These are phyloP conservation scores for Halichoeres trimaculatus DNA, from an alignment of 2,113 vertebrate species.

Conservation along the genomic window DNA sequence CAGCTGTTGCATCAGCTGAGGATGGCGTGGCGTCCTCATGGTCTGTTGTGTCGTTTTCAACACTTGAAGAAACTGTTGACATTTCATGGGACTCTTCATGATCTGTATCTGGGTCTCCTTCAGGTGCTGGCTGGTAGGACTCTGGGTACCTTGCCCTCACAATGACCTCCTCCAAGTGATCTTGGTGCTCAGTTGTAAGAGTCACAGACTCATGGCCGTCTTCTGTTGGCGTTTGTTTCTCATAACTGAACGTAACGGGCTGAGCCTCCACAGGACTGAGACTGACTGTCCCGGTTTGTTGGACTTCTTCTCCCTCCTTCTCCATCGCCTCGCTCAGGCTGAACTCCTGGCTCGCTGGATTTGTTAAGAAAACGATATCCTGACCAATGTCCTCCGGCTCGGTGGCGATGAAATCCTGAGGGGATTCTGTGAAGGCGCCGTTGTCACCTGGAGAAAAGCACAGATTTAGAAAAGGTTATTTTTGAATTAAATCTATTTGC, in stretches of 20 bases:
- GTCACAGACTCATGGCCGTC: slow-evolving; percentile 27
- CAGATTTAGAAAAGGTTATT: neutral
- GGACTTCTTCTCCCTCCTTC: slow-evolving; percentile 80
- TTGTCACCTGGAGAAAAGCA: slow-evolving; percentile 61
- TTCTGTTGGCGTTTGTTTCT: neutral
- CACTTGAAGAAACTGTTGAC: slow-evolving; percentile 10
- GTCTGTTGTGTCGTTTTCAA: slow-evolving; percentile 1
- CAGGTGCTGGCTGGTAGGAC: slow-evolving; percentile 46
- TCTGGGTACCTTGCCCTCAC: slow-evolving; percentile 32
- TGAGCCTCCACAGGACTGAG: slow-evolving; percentile 54
- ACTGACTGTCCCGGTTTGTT: slow-evolving; percentile 76
- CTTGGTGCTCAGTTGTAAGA: slow-evolving; percentile 22
- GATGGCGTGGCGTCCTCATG: slow-evolving; percentile 23
- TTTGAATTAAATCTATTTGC: neutral
- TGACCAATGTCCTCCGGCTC: slow-evolving; percentile 81
- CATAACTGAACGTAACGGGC: neutral
- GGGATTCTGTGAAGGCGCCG: slow-evolving; percentile 76
- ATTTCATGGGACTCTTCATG: slow-evolving; percentile 2
- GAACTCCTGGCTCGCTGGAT: slow-evolving; percentile 84
- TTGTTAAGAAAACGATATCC: slow-evolving; percentile 85
- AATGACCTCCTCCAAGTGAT: slow-evolving; percentile 27
- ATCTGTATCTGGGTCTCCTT: slow-evolving; percentile 25
- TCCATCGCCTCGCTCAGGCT: slow-evolving; percentile 66
- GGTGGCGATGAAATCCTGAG: slow-evolving; percentile 72
- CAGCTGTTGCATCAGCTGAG: slow-evolving; percentile 17